phyloP scores from a whole-genome alignment of 2,113 vertebrate species.

The Nothoprocta pentlandii region DNA sequence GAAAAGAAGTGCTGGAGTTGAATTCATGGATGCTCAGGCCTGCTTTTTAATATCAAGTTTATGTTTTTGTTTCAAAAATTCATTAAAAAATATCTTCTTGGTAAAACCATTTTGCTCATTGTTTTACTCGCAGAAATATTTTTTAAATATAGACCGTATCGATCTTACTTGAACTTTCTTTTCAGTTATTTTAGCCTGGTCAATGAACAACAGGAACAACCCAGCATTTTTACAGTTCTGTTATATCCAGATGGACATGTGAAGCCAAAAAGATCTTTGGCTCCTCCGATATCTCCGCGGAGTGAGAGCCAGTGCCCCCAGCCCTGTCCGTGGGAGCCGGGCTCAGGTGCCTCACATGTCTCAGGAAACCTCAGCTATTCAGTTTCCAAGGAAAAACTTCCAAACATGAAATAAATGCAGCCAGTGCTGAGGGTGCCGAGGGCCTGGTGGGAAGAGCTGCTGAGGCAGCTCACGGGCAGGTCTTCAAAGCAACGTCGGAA shows the following conservation, averaged over 20 bases:
- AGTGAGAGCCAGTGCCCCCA: not conserved
- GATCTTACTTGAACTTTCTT: not conserved
- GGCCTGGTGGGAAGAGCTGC: not conserved
- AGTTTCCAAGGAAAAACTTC: conserved; percentile 3
- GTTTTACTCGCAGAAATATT: conserved; percentile 43
- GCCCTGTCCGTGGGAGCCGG: not conserved
- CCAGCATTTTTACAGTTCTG: not conserved
- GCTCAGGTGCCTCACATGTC: not conserved
- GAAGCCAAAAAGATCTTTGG: not conserved
- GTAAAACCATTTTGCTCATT: conserved; percentile 39
- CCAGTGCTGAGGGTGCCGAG: not conserved
- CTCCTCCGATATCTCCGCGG: not conserved
- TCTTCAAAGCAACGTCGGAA: not conserved
- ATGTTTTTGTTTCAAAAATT: conserved; percentile 48
- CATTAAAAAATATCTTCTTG: not conserved
- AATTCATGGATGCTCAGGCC: conserved; percentile 57
- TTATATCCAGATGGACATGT: not conserved
- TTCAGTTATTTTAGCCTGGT: not conserved
- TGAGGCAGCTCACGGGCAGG: not conserved
- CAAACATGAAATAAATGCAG: not conserved
- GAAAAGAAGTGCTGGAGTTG: not conserved
- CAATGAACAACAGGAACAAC: not conserved
- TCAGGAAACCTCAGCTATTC: not conserved
- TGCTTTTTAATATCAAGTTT: not conserved
- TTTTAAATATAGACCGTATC: not conserved